These are phyloP conservation scores for Venturia canescens DNA, from an alignment of 1,140 invertebrate genomes.

Conservation along the genomic window DNA sequence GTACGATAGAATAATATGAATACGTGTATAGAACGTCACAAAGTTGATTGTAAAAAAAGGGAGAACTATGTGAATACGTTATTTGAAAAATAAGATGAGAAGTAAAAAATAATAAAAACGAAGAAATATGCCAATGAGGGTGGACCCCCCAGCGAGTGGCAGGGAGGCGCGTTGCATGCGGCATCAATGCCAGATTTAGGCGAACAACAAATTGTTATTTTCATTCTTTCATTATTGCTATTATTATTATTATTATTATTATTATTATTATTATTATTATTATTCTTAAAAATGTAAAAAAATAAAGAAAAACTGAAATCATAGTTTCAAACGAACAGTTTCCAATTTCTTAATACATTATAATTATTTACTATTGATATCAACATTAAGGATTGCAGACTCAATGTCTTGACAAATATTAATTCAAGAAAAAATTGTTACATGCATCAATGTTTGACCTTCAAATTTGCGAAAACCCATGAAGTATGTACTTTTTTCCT, in stretches of 20 bases:
- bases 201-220: conserved; percentile 52
- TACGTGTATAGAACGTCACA: conserved; percentile 41
- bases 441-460: too few relatives aligned
- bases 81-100: conserved; percentile 33
- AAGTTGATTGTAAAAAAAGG: conserved; percentile 25
- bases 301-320: neutral
- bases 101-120: conserved; percentile 1
- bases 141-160: conserved; percentile 47
- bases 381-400: too few relatives aligned
- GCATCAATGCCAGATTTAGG: conserved; percentile 50
- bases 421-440: too few relatives aligned
- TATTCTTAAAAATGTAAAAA: neutral
- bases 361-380: too few relatives aligned
- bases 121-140: conserved; percentile 44
- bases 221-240: conserved; percentile 49
- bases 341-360: too few relatives aligned
- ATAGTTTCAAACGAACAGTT: too few relatives aligned
- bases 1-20: conserved; percentile 34
- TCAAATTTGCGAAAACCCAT: too few relatives aligned
- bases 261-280: neutral
- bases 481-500: too few relatives aligned
- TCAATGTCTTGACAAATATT: too few relatives aligned
- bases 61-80: conserved; percentile 34
- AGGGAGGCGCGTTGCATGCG: conserved; percentile 49
- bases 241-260: conserved; percentile 40